A percentile compares a stretch with the other conserved stretches of the same genome.
These are phyloP conservation scores for Metopolophium dirhodum DNA, from an alignment of 1,140 invertebrate species.

Conservation along the genomic window DNA sequence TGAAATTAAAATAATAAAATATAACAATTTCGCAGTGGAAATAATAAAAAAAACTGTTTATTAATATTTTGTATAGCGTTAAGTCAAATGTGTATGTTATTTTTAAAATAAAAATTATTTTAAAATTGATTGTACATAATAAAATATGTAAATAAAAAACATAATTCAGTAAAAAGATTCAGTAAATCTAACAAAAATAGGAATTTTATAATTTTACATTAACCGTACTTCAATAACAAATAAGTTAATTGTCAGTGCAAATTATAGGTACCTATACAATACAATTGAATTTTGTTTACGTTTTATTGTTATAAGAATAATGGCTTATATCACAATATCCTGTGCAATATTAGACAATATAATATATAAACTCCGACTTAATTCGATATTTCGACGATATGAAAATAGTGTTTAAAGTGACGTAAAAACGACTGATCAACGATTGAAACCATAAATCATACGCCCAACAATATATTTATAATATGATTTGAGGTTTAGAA, in stretches of 20 bases:
- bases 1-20: background rate
- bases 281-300: background rate
- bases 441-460: background rate
- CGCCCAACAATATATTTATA: background rate
- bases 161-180: background rate
- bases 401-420: background rate
- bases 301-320: background rate
- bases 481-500: background rate
- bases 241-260: background rate
- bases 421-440: background rate
- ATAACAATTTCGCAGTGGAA: background rate
- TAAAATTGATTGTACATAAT: background rate
- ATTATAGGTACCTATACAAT: background rate
- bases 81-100: background rate
- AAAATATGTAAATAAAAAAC: background rate
- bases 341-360: background rate
- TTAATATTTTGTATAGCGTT: too few species aligned
- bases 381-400: background rate
- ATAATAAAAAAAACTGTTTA: background rate
- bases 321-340: background rate
- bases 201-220: background rate
- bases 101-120: too few species aligned
- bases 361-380: background rate
- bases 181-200: background rate
- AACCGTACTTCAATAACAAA: background rate